Percentiles rank a stretch among this genome's conserved stretches.
Evolutionary conservation across 1,140 invertebrate genomes (phyloP).

Genomic region (Macrotrachela quadricornifera): DNA sequence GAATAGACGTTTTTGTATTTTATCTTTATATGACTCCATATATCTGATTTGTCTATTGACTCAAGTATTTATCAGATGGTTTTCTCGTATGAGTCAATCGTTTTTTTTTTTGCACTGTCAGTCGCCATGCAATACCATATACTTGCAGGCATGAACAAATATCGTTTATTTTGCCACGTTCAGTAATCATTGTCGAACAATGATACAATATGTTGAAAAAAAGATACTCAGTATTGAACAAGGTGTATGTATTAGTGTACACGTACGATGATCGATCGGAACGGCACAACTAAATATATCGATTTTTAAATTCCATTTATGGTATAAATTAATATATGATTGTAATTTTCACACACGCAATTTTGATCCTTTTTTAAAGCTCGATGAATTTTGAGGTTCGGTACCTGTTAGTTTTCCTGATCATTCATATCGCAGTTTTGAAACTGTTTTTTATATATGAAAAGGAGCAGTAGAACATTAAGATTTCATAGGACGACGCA

Average conservation of each 20-base stretch:
- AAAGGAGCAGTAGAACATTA: slow-evolving; percentile 25
- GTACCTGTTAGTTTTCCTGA: slow-evolving; percentile 31
- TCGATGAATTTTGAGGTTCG: slow-evolving; percentile 28
- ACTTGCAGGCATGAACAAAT: too few relatives aligned
- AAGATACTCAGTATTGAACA: slow-evolving; percentile 60
- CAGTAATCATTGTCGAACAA: background rate
- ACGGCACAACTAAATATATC: slow-evolving; percentile 15
- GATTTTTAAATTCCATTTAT: background rate
- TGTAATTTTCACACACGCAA: slow-evolving; percentile 23
- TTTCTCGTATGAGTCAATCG: too few relatives aligned
- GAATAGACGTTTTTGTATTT: too few relatives aligned
- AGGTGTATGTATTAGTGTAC: slow-evolving; percentile 25
- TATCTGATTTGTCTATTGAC: too few relatives aligned
- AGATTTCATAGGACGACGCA: slow-evolving; percentile 29
- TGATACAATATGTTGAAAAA: slow-evolving; percentile 36
- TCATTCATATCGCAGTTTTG: slow-evolving; percentile 34
- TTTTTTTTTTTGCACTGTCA: too few relatives aligned
- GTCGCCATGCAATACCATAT: too few relatives aligned
- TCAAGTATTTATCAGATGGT: too few relatives aligned
- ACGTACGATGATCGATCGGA: slow-evolving; percentile 27
- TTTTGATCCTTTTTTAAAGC: slow-evolving; percentile 31
- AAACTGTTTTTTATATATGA: slow-evolving; percentile 32
- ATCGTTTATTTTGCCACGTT: too few relatives aligned
- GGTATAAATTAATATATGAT: background rate
- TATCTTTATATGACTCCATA: too few relatives aligned